Percentiles rank a stretch among this genome's conserved stretches.
Conservation (phyloP, 2,888 invertebrate genomes). For the Platerodrilus igneus region DNA sequence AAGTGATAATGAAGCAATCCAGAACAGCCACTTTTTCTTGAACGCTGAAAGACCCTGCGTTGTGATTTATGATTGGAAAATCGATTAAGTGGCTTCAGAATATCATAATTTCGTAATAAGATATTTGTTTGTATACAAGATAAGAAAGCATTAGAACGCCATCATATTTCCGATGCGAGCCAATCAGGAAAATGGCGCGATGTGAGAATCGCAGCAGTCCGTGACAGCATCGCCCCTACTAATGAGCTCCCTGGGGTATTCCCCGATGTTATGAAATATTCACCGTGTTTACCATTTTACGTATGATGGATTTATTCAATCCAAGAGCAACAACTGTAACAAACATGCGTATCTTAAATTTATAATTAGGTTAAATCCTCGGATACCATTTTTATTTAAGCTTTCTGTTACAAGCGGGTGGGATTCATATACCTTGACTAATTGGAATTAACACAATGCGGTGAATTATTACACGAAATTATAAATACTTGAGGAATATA, state of each 20-base stretch:
- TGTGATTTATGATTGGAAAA: slow-evolving; percentile 17
- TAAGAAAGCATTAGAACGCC: slow-evolving; percentile 32
- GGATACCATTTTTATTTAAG: no score
- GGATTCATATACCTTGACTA: no score
- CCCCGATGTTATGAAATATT: slow-evolving; percentile 39
- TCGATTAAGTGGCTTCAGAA: slow-evolving; percentile 14
- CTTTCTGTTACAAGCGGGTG: no score
- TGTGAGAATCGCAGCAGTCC: slow-evolving; percentile 39
- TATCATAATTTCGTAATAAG: slow-evolving; percentile 24
- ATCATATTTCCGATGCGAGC: slow-evolving; percentile 35
- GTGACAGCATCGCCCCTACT: slow-evolving; percentile 36
- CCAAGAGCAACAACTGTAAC: no score
- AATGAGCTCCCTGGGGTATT: slow-evolving; percentile 34
- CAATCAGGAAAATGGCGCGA: slow-evolving; percentile 36
- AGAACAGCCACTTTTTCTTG: slow-evolving; percentile 3
- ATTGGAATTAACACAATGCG: no score
- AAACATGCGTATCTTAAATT: no score
- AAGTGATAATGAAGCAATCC: slow-evolving; percentile 18
- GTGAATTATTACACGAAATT: no score
- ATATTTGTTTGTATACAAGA: slow-evolving; percentile 30
- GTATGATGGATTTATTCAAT: slow-evolving; percentile 32
- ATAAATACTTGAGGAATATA: no score
- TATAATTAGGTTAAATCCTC: no score
- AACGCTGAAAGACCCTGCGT: slow-evolving; percentile 2
- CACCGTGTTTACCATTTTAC: slow-evolving; percentile 37